A percentile compares a stretch with the other conserved stretches of the same genome.
These are phyloP conservation scores for Harpalus rubripes DNA, from an alignment of 2,888 invertebrate genomes.

Conservation along the genomic window DNA sequence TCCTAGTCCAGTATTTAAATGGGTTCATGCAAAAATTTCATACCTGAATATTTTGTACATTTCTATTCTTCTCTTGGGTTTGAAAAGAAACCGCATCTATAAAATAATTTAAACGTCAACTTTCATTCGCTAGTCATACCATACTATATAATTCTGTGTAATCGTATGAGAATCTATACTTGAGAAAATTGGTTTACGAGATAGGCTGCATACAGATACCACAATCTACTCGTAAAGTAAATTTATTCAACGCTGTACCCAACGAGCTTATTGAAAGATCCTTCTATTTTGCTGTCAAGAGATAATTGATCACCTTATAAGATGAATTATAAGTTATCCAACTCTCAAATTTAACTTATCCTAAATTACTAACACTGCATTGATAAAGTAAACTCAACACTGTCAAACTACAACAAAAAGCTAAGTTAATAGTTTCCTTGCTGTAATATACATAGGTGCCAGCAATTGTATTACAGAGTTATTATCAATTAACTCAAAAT, in stretches of 20 bases:
- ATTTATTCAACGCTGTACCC: conserved; percentile 29
- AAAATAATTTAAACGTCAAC: too few species aligned
- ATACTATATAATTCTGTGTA: neutral
- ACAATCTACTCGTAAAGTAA: conserved; percentile 1
- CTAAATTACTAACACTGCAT: conserved; percentile 12
- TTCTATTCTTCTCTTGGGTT: too few species aligned
- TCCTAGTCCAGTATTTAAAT: too few species aligned
- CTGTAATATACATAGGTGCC: too few species aligned
- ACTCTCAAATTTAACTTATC: conserved; percentile 33
- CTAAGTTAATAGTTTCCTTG: neutral
- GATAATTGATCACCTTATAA: conserved; percentile 43
- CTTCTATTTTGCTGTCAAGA: conserved; percentile 38
- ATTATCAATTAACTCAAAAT: too few species aligned
- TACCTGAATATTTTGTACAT: too few species aligned
- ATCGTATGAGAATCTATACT: neutral
- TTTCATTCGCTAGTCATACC: too few species aligned
- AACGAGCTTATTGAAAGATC: conserved; percentile 43
- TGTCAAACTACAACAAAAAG: neutral
- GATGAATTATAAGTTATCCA: conserved; percentile 30
- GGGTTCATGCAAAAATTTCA: too few species aligned
- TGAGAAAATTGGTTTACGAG: conserved; percentile 1
- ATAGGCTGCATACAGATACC: conserved; percentile 8
- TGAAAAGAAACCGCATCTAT: too few species aligned
- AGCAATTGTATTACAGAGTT: too few species aligned
- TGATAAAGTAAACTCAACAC: neutral